Base-by-base conservation (phyloP, 1,140 invertebrate genomes). In the Zaprionus vittiger region DNA sequence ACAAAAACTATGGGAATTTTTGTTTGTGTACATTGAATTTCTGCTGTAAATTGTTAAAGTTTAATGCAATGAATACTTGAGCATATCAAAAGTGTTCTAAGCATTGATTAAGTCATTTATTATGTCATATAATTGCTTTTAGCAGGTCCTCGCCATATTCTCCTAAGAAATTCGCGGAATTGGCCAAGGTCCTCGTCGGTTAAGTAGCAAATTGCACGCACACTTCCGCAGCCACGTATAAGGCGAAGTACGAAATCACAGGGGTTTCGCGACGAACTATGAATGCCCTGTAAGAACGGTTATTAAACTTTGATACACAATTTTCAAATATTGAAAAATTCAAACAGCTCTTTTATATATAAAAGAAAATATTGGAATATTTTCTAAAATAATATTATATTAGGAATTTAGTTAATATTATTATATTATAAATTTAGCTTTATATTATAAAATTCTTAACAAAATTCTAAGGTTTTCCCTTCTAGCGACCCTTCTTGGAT, bases 131-230 rank as follows among this genome's bases (percentile, higher is more conserved):
- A 65, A 75, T 76, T 73, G 49, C 65, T 60, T 31, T 41, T 34
- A 52, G 22, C 24, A 31, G 38, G 22, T 63, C 17, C 20, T 54
- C 26, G 66, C 57, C n/a, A 49, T 77, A 68, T 86, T 82, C 81
- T 68, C 71, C 76, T 63, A 82, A 82, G 72, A 80, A 91, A 77
- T 80, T 59, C 77, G 37, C 28, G 24, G 86, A 91, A 91, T 86
- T 22, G 65, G 69, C 72, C 80, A 90, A 91, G 83, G 86, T 73
- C 77, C 63, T 65, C 49, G 66, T 65, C 55, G 79, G 69, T 77
- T 84, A 81, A 90, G 49, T 81, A 49, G 57, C 79, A 71, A 77
- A 75, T 82, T 73, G 81, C 85, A 89, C 86, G 85, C 85, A 90
- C 67, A 77, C 72, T 56, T 71, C 60, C 60, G 60, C 34, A 63